These are phyloP conservation scores for Endotricha flammealis DNA, from an alignment of 2,888 invertebrate species.

Conservation along the genomic window DNA sequence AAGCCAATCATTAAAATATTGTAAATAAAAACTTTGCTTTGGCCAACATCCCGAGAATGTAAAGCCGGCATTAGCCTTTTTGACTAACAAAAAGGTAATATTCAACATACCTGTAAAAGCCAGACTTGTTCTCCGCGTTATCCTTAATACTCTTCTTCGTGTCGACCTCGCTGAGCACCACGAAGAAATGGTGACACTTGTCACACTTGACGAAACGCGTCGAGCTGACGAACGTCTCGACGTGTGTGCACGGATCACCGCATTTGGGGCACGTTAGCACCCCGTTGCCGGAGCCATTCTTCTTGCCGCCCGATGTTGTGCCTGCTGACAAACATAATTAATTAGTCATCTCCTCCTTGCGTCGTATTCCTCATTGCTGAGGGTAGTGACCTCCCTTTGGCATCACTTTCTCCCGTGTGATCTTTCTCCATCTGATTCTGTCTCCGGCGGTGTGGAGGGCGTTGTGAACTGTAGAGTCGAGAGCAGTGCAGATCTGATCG, in stretches of 20 bases:
- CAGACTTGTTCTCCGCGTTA: slow-evolving; percentile 83
- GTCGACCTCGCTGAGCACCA: slow-evolving; percentile 95
- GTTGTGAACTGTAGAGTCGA: too few relatives aligned
- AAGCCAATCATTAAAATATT: too few relatives aligned
- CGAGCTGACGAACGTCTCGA: slow-evolving; percentile 97
- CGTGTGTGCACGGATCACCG: slow-evolving; percentile 97
- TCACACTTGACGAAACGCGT: slow-evolving; percentile 98
- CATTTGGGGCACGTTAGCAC: slow-evolving; percentile 96
- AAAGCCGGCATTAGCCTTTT: too few relatives aligned
- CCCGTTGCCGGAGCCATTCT: slow-evolving; percentile 77
- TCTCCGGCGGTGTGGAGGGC: too few relatives aligned
- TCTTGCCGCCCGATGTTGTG: slow-evolving; percentile 75
- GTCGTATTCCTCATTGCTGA: too few relatives aligned
- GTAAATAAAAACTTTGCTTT: too few relatives aligned
- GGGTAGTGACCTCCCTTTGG: not conserved
- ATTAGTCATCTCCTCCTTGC: not conserved
- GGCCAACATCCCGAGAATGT: too few relatives aligned
- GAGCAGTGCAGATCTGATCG: too few relatives aligned
- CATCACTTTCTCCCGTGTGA: too few relatives aligned
- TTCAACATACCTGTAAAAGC: slow-evolving; percentile 79
- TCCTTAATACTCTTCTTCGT: slow-evolving; percentile 92
- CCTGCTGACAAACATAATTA: slow-evolving; percentile 30
- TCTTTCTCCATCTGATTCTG: too few relatives aligned
- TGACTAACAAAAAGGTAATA: too few relatives aligned
- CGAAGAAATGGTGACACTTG: slow-evolving; percentile 98